Conservation (phyloP, 2,797 vertebrate species). For the Platalea minor region DNA sequence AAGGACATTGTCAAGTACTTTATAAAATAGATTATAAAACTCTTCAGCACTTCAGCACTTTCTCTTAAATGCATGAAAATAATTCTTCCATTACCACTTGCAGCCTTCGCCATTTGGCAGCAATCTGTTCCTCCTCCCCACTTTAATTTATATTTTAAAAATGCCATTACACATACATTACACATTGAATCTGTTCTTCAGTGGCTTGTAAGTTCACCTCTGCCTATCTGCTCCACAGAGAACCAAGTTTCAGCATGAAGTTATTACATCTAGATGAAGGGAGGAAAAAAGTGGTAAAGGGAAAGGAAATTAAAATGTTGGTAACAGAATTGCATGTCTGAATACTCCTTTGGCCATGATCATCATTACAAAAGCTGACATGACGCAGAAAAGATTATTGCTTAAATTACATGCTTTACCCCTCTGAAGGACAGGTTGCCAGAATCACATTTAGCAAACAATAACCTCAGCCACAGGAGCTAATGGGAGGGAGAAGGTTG, state of each 20-base stretch:
- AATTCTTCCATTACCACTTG: conserved; percentile 25
- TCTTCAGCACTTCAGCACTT: conserved; percentile 13
- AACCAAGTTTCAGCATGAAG: not conserved
- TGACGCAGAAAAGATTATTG: not conserved
- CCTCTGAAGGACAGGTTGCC: not conserved
- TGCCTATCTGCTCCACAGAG: not conserved
- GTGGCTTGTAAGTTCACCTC: not conserved
- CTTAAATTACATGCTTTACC: not conserved
- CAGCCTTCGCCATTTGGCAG: conserved; percentile 24
- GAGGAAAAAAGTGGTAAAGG: not conserved
- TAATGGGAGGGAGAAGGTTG: not conserved
- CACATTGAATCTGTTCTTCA: not conserved
- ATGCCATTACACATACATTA: not conserved
- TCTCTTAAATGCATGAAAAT: conserved; percentile 11
- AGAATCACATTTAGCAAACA: not conserved
- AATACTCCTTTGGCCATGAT: not conserved
- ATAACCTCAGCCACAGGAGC: not conserved
- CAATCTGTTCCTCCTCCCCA: not conserved
- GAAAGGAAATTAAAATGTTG: not conserved
- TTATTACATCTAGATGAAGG: not conserved
- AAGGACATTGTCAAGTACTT: conserved; percentile 18
- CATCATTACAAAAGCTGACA: not conserved
- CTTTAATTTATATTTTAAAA: not conserved
- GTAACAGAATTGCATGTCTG: not conserved
- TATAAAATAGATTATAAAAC: conserved; percentile 49